Base-by-base conservation (phyloP, 2,888 invertebrate genomes). In the Noctuana brunneofusca region DNA sequence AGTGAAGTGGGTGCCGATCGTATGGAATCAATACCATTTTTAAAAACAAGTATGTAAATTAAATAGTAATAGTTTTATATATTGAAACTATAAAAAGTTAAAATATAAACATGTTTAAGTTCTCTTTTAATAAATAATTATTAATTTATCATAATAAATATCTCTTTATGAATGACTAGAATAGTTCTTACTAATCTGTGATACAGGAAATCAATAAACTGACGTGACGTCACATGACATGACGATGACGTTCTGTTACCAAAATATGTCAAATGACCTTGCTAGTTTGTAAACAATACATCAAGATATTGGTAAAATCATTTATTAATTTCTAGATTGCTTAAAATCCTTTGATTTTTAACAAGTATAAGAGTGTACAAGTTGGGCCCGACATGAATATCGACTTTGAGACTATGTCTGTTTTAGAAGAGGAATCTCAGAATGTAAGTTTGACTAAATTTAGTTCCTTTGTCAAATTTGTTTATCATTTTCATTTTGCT, bases 201-300 rank as follows among this genome's bases (percentile, higher is more conserved):
- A 22, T 12, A 24, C 48, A 48, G 48, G 48, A 48, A 48, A 14
- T 22, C 27, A 50, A 50, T 27, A 27, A 9, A n/a, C n/a, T n/a
- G n/a, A n/a, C n/a, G 22, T 22, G 20, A 48, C 20, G 20, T 48
- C n/a, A 49, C 16, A 50, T 76, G 76, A 74, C 75, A 75, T 77
- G 72, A 74, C 59, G n/a, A 55, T 81, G 80, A 85, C 86, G 82
- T 69, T 62, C 65, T 66, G 80, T 79, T 80, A 86, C 84, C 80
- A 86, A 86, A 88, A 86, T 87, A 87, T 87, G 87, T 86, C 87
- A 91, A 87, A 91, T 94, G 94, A 94, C 94, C 94, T 95, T 95
- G 94, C 93, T 86, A 94, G 94, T 95, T 95, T 95, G 95, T 95
- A 95, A 95, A 95, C 95, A 95, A 48, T 55, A 55, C 43, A 93